These are phyloP conservation scores for Hyles lineata DNA, from an alignment of 2,888 invertebrate species.

Conservation along the genomic window DNA sequence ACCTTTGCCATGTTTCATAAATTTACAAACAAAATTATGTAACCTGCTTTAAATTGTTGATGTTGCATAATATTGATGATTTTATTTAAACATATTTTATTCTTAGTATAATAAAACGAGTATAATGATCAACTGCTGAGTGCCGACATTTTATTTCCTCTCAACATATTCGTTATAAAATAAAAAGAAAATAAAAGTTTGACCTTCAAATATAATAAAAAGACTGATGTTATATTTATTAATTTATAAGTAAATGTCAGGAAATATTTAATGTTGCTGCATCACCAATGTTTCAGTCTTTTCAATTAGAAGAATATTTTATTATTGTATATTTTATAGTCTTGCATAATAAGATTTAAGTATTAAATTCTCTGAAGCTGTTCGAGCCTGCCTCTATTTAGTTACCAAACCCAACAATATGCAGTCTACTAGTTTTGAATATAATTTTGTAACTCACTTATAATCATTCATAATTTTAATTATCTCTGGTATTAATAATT, in stretches of 20 bases:
- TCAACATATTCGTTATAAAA: not conserved
- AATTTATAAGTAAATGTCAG: not conserved
- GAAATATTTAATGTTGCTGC: not conserved
- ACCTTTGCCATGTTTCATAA: constrained; percentile 35
- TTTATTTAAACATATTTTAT: not conserved
- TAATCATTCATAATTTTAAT: too few species aligned
- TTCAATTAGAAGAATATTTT: too few species aligned
- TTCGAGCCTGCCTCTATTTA: too few species aligned
- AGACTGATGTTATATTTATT: not conserved
- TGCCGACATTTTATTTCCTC: not conserved
- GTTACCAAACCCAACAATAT: too few species aligned
- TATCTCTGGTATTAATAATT: too few species aligned
- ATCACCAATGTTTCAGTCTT: too few species aligned
- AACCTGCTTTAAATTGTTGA: not conserved
- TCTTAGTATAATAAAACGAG: not conserved
- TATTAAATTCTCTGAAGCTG: too few species aligned
- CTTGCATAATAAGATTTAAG: too few species aligned
- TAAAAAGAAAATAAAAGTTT: not conserved
- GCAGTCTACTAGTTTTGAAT: too few species aligned
- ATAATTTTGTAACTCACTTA: too few species aligned
- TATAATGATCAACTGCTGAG: not conserved
- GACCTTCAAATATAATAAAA: not conserved
- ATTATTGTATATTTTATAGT: too few species aligned
- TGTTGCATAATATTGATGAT: not conserved
- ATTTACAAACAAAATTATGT: not conserved